Evolutionary conservation across 1,140 invertebrate species (phyloP), one percentile per base, ranked within the genome.

Genomic region (Lepidurus apus): DNA sequence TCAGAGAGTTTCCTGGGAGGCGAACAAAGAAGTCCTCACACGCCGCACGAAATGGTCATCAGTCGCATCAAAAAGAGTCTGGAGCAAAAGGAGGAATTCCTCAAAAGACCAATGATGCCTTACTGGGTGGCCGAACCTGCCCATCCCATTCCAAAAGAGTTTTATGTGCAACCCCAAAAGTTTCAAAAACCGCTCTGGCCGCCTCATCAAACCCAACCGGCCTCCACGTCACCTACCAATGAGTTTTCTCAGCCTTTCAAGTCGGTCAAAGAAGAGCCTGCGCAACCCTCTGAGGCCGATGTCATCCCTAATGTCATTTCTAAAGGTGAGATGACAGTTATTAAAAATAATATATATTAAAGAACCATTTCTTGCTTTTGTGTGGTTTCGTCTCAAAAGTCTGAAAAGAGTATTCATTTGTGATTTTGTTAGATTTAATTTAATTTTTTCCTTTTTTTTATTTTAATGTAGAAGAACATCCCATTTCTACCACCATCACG

Each of bases 51-150:
- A 77, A 76, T 75, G 26, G 82, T 83, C 9, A 81, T 83, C 21
- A 81, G 81, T 73, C 88, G 92, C 83, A 89, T 95, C 81, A 87
- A 91, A 76, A 93, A 93, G 83, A 94, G 92, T 82, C 89, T 92
- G 81, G 93, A 94, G 82, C 92, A 95, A 82, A 95, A 95, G 83
- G 93, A 95, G 84, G 93, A 94, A 81, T 95, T 95, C 83, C 86
- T 95, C 43, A 89, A 90, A 81, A 87, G 92, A 77, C 92, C 92
- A 1, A 90, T 88, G 81, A 88, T 90, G 81, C 89, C 89, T 74
- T 89, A 90, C 65, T 88, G 88, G 24, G 89, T 87, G 88, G 86
- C 87, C 75, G 77, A 78, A 13, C 76, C 74, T 17, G 73, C 77
- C 45, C 80, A 73, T n/a, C 82, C 77, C 7, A 90, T 78, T 88